These are phyloP conservation scores for Latrodectus hesperus DNA, from an alignment of 2,888 invertebrate genomes.

Conservation along the genomic window DNA sequence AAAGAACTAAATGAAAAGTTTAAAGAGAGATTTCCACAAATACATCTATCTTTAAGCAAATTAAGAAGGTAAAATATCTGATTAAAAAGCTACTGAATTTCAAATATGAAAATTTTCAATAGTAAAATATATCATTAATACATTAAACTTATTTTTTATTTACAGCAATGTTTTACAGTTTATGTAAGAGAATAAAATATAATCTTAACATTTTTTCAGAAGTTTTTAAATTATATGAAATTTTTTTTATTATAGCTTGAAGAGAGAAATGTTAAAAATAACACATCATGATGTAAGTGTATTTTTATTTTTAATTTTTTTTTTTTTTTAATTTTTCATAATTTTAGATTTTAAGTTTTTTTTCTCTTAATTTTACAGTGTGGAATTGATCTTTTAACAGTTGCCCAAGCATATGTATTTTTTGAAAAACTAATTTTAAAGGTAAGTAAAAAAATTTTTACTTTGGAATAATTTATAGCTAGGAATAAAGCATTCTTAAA, in stretches of 20 bases:
- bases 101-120: no score
- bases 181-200: no score
- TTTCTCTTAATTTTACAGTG: constrained; percentile 77
- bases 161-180: no score
- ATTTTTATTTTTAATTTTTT: not conserved
- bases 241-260: constrained; percentile 80
- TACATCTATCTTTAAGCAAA: constrained; percentile 95
- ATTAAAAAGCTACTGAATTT: not conserved
- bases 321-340: not conserved
- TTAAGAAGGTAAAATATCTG: constrained; percentile 85
- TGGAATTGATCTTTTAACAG: constrained; percentile 88
- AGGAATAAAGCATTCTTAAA: no score
- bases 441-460: constrained; percentile 66
- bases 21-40: constrained; percentile 93
- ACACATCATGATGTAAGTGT: constrained; percentile 81
- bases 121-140: no score
- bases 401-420: constrained; percentile 97
- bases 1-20: constrained; percentile 98
- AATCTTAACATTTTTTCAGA: not conserved
- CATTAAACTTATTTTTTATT: no score
- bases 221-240: not conserved
- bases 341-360: not conserved
- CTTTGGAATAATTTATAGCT: no score
- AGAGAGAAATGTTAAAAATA: constrained; percentile 95
- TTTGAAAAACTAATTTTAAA: constrained; percentile 96